Evolutionary conservation across 2,888 invertebrate genomes (phyloP).

Genomic region (Drosophila putrida): DNA sequence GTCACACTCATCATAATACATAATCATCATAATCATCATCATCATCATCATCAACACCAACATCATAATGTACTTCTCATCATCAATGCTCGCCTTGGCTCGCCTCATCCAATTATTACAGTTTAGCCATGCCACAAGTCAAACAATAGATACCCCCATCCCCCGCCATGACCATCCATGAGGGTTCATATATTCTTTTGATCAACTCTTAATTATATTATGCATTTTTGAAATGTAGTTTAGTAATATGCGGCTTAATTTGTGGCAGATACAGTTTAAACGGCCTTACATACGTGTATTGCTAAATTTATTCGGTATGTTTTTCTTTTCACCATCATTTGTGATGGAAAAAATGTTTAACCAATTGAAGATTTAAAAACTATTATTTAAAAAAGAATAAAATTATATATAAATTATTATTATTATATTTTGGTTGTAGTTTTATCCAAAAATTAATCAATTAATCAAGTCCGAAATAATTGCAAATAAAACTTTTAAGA

Average conservation of each 20-base stretch:
- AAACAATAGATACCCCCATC: constrained; percentile 63
- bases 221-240: constrained; percentile 7
- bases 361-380: too few relatives aligned
- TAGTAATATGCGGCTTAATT: neutral
- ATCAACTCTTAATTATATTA: constrained; percentile 32
- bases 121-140: constrained; percentile 77
- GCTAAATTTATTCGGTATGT: too few relatives aligned
- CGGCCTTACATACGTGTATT: too few relatives aligned
- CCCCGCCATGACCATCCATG: neutral
- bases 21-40: constrained; percentile 44
- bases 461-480: too few relatives aligned
- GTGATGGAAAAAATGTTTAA: too few relatives aligned
- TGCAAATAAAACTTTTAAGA: too few relatives aligned
- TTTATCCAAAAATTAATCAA: too few relatives aligned
- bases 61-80: constrained; percentile 31
- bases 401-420: too few relatives aligned
- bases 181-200: constrained; percentile 11
- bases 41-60: constrained; percentile 24
- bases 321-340: too few relatives aligned
- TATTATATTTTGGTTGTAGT: too few relatives aligned
- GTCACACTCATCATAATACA: constrained; percentile 69
- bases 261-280: too few relatives aligned
- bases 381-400: too few relatives aligned
- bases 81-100: constrained; percentile 43
- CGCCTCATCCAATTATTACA: constrained; percentile 76